Evolutionary conservation across 2,797 vertebrate genomes (phyloP), one percentile per base, ranked within the genome.

Genomic region (Argentina silus): DNA sequence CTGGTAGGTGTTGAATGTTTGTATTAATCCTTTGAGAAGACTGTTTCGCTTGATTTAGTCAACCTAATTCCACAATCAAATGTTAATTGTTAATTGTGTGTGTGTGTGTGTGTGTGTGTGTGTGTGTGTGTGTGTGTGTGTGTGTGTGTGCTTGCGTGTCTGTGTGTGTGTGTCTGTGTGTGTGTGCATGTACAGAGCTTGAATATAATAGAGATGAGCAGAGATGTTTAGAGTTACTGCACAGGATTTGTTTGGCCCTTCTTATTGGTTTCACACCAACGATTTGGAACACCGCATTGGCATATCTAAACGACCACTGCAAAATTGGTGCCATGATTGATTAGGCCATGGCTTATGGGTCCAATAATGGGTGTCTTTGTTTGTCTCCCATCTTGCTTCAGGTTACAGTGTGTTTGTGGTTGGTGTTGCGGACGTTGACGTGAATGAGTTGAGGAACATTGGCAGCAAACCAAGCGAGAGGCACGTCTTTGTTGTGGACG

Each of bases 381-480:
- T 36, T 36, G 27, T 23, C 55, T 81, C 48, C 75, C 66, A 60
- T 61, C 0, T 69, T 3, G 53, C 75, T 82, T 11, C 85, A 99
- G 98, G 98, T 80, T 99, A 96, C 93, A 99, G 98, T 68, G 91
- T 99, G 74, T 99, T 99, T 74, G 98, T 98, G 23, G 95, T 99
- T 15, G 98, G 98, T 5, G 96, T 99, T 70, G 97, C 98, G 1
- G 98, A 99, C 62, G 96, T 99, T 8, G 97, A 98, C 87, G 94
- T 95, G 80, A 82, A 93, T 0, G 98, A 99, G 73, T 84, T 99
- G 70, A 95, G 95, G 86, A 90, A 92, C 77, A 99, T 99, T 48
- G 98, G 96, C 84, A 99, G 98, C 93, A 98, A 98, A 70, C 98
- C 98, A 69, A 97, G 96, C 0, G 97, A 98, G 12, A 95, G 97